Conservation (phyloP, 1,140 invertebrate genomes). For the Pogonus chalceus region DNA sequence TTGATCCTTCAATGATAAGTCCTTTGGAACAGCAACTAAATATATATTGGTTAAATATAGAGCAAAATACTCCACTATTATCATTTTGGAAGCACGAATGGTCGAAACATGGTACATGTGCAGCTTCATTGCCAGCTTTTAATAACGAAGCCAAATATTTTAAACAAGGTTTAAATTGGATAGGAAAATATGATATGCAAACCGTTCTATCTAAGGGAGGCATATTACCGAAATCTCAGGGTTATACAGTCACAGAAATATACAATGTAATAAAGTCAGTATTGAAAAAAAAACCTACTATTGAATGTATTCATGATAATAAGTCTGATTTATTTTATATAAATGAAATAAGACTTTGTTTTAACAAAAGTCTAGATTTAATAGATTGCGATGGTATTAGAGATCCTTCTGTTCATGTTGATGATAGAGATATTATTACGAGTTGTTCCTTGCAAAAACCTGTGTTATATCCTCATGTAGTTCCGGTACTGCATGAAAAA, state of each 20-base stretch:
- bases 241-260: slow-evolving; percentile 45
- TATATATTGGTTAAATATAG: slow-evolving; percentile 63
- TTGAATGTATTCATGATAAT: slow-evolving; percentile 49
- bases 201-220: slow-evolving; percentile 43
- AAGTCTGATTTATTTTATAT: slow-evolving; percentile 45
- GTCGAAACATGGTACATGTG: slow-evolving; percentile 77
- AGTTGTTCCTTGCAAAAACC: slow-evolving; percentile 45
- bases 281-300: slow-evolving; percentile 47
- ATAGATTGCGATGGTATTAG: slow-evolving; percentile 45
- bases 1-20: slow-evolving; percentile 46
- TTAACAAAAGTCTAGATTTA: slow-evolving; percentile 48
- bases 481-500: slow-evolving; percentile 22
- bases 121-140: slow-evolving; percentile 46
- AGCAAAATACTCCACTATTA: slow-evolving; percentile 44
- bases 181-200: slow-evolving; percentile 52
- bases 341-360: slow-evolving; percentile 56
- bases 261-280: slow-evolving; percentile 43
- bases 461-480: slow-evolving; percentile 45
- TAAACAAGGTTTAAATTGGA: slow-evolving; percentile 50
- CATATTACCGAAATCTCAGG: slow-evolving; percentile 48
- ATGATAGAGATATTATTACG: slow-evolving; percentile 34
- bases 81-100: slow-evolving; percentile 76
- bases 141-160: slow-evolving; percentile 67
- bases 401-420: slow-evolving; percentile 18
- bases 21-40: slow-evolving; percentile 50